These are phyloP conservation scores for Diaprepes abbreviatus DNA, from an alignment of 2,888 invertebrate genomes.

Conservation along the genomic window DNA sequence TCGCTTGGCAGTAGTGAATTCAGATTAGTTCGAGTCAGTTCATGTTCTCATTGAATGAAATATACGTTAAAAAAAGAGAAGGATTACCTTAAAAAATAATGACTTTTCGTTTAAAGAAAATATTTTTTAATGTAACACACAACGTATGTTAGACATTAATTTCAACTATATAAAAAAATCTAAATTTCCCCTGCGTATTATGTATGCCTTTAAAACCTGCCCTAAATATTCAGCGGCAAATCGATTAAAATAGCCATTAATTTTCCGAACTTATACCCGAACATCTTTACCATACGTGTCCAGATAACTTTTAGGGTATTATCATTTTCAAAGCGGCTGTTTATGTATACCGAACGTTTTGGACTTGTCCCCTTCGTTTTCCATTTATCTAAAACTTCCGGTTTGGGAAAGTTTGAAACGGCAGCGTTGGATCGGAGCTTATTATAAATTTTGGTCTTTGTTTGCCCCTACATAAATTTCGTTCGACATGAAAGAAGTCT, in stretches of 20 bases:
- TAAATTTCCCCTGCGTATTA: too few relatives aligned
- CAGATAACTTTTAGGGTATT: constrained; percentile 40
- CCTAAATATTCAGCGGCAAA: constrained; percentile 20
- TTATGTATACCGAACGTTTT: constrained; percentile 34
- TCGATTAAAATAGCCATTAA: constrained; percentile 36
- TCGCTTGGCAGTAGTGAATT: too few relatives aligned
- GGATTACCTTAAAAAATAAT: too few relatives aligned
- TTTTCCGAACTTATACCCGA: constrained; percentile 34
- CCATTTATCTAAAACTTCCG: constrained; percentile 43
- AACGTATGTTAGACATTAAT: too few relatives aligned
- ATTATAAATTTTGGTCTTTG: constrained; percentile 41
- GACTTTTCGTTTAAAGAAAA: too few relatives aligned
- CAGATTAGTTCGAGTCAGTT: too few relatives aligned
- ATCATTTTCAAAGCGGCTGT: constrained; percentile 39
- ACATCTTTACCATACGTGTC: constrained; percentile 42
- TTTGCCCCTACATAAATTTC: constrained; percentile 29
- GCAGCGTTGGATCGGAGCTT: constrained; percentile 23
- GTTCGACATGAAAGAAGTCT: constrained; percentile 10
- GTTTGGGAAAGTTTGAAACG: constrained; percentile 32
- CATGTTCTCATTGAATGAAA: too few relatives aligned
- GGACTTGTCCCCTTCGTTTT: constrained; percentile 35
- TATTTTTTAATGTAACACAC: too few relatives aligned
- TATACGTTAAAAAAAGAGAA: too few relatives aligned
- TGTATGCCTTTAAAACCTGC: too few relatives aligned
- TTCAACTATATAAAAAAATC: too few relatives aligned